Percentiles rank a stretch among this genome's conserved stretches.
These are phyloP conservation scores for Phortica okadai DNA, from an alignment of 2,888 invertebrate genomes.

Conservation along the genomic window DNA sequence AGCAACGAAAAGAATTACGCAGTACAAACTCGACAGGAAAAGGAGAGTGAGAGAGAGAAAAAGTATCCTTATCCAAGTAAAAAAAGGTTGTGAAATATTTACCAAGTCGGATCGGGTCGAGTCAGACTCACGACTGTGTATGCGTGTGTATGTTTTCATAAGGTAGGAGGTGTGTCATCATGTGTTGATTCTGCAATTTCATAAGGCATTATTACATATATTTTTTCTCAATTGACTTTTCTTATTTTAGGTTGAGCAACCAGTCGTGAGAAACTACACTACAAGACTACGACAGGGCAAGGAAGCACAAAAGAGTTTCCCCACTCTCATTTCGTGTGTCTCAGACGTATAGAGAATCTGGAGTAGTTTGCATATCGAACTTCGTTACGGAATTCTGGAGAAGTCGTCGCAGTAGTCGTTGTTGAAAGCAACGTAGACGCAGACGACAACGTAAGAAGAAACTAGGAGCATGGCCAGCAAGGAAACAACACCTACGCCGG, in stretches of 20 bases:
- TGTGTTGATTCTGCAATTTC: too few species aligned
- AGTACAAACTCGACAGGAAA: not conserved
- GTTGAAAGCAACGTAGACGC: slow-evolving; percentile 30
- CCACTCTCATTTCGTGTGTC: slow-evolving; percentile 22
- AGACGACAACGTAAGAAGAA: slow-evolving; percentile 31
- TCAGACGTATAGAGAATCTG: slow-evolving; percentile 50
- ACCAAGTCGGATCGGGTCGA: not conserved
- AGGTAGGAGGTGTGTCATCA: not conserved
- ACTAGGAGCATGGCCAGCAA: slow-evolving; percentile 69
- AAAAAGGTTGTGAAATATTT: not conserved
- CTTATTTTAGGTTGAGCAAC: not conserved
- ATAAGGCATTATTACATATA: too few species aligned
- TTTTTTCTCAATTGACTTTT: not conserved
- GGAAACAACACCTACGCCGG: slow-evolving; percentile 66
- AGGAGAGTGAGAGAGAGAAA: too few species aligned
- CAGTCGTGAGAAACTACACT: not conserved
- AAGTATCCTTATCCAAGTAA: too few species aligned
- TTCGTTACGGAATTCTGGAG: slow-evolving; percentile 55
- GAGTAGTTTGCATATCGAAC: slow-evolving; percentile 42
- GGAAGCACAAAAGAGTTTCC: slow-evolving; percentile 74
- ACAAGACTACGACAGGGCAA: not conserved
- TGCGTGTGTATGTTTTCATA: not conserved
- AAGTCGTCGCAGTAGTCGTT: slow-evolving; percentile 33
- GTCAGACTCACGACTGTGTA: not conserved
- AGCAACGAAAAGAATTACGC: slow-evolving; percentile 7